Evolutionary conservation across 2,888 invertebrate species (phyloP).

Genomic region (Diloba caeruleocephala): DNA sequence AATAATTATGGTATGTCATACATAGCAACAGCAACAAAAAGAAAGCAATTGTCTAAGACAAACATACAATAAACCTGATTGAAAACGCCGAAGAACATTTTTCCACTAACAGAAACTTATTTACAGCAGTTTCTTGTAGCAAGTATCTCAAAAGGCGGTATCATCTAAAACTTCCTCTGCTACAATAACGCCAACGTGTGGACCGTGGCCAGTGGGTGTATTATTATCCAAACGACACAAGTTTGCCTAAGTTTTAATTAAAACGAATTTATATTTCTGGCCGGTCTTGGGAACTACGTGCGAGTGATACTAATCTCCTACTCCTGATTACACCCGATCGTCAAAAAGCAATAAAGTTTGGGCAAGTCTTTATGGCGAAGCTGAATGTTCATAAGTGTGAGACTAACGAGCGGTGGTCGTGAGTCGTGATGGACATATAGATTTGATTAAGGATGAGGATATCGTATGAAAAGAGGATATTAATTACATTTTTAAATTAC

Average conservation of each 20-base stretch:
- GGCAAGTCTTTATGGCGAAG: conserved; percentile 54
- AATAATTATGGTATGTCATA: too few relatives aligned
- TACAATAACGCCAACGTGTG: conserved; percentile 38
- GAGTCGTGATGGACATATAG: conserved; percentile 55
- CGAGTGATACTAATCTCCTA: conserved; percentile 41
- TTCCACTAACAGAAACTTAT: conserved; percentile 4
- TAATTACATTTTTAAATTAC: conserved; percentile 39
- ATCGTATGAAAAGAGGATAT: conserved; percentile 39
- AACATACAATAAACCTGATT: too few relatives aligned
- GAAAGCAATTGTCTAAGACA: too few relatives aligned
- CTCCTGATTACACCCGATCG: conserved; percentile 57
- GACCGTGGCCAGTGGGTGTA: too few relatives aligned
- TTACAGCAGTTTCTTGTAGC: conserved; percentile 10
- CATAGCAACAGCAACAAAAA: too few relatives aligned
- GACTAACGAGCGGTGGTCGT: conserved; percentile 59
- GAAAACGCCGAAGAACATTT: too few relatives aligned
- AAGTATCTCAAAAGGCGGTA: conserved; percentile 12
- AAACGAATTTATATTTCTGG: conserved; percentile 52
- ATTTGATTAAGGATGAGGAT: conserved; percentile 52
- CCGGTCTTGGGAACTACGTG: conserved; percentile 49
- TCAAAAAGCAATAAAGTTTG: conserved; percentile 61
- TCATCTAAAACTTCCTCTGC: conserved; percentile 7
- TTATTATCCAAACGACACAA: conserved; percentile 42
- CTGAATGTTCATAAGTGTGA: conserved; percentile 43
- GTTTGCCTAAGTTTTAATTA: conserved; percentile 55